These are phyloP conservation scores for Danio rerio DNA, from an alignment of 2,113 vertebrate genomes.

Conservation along the genomic window GRCz12tu NC_133181.1:1330501-1331000, in stretches of 20 bases:
- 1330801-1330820: constrained; percentile 95
- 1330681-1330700: constrained; percentile 56
- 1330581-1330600: constrained; percentile 55
- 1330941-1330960: constrained; percentile 23
- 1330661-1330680: constrained; percentile 62
- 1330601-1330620: constrained; percentile 26
- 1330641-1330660: constrained; percentile 61
- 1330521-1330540: constrained; percentile 57
- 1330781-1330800: constrained; percentile 99
- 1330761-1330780: constrained; percentile 99
- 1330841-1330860: constrained; percentile 99
- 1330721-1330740: constrained; percentile 98
- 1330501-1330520: constrained; percentile 66
- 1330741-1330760: constrained; percentile 99
- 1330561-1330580: constrained; percentile 69
- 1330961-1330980: constrained; percentile 28
- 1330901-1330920: constrained; percentile 40
- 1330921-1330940: constrained; percentile 32
- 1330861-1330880: constrained; percentile 99
- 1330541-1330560: constrained; percentile 66
- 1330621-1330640: constrained; percentile 62
- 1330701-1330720: constrained; percentile 95
- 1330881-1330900: constrained; percentile 90
- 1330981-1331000: not conserved
- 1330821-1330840: constrained; percentile 99